A percentile compares a stretch with the other conserved stretches of the same genome.
These are phyloP conservation scores for Psophia crepitans DNA, from an alignment of 2,113 vertebrate species.

Conservation along the genomic window DNA sequence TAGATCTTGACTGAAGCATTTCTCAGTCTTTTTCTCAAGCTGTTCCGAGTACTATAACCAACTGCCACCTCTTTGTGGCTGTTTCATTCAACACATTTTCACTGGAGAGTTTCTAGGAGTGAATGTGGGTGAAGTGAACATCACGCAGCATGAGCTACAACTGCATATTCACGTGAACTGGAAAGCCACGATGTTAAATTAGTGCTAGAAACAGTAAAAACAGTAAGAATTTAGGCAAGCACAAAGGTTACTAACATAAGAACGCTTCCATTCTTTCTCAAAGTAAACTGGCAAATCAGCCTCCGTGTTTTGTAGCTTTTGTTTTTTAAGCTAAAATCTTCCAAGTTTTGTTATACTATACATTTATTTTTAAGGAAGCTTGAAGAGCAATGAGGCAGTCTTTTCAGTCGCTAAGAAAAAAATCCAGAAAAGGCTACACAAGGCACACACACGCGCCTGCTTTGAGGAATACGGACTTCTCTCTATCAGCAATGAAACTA, in stretches of 20 bases:
- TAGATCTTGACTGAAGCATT: neutral
- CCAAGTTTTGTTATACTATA: neutral
- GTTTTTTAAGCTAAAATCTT: neutral
- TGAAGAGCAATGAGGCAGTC: neutral
- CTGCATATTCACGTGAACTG: neutral
- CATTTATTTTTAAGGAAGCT: neutral
- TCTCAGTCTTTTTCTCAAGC: neutral
- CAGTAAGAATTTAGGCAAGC: neutral
- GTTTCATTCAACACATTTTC: neutral
- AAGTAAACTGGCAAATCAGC: neutral
- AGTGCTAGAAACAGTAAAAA: neutral
- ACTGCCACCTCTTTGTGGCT: neutral
- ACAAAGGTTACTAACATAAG: neutral
- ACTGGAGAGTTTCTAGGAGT: neutral
- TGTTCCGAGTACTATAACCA: neutral
- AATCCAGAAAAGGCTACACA: neutral
- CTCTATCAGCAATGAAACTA: neutral
- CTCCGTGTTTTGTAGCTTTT: neutral
- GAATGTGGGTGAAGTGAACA: neutral
- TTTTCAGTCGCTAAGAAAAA: neutral
- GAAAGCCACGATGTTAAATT: neutral
- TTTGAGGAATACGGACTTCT: neutral
- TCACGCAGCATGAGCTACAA: neutral
- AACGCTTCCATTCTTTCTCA: neutral
- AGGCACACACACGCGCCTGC: neutral